phyloP scores from a whole-genome alignment of 1,140 invertebrate genomes.

The Zaprionus ghesquierei region DNA sequence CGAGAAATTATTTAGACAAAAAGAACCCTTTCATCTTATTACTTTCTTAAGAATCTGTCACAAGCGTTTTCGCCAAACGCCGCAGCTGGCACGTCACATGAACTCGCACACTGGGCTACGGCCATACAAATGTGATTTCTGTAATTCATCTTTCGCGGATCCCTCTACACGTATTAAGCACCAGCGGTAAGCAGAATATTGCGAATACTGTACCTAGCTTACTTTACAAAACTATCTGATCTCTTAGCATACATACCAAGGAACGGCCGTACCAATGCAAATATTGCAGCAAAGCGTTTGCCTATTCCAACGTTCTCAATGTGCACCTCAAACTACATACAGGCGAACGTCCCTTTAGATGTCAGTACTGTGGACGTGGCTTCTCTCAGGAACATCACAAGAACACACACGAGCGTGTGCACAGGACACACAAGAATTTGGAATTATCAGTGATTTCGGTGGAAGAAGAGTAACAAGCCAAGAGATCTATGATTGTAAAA shows the following conservation, averaged over 20 bases:
- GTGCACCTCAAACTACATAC: slow-evolving; percentile 72
- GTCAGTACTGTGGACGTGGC: slow-evolving; percentile 49
- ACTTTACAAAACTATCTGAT: neutral
- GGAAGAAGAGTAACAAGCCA: slow-evolving; percentile 3
- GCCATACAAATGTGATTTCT: slow-evolving; percentile 84
- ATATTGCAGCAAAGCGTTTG: slow-evolving; percentile 62
- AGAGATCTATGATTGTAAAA: neutral
- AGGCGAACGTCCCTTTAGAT: slow-evolving; percentile 63
- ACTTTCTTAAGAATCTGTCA: slow-evolving; percentile 62
- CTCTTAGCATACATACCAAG: slow-evolving; percentile 71
- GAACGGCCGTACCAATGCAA: slow-evolving; percentile 72
- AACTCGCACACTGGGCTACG: slow-evolving; percentile 74
- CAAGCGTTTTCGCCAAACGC: slow-evolving; percentile 70
- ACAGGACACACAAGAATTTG: slow-evolving; percentile 10
- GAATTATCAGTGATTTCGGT: slow-evolving; percentile 4
- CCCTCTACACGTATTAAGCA: slow-evolving; percentile 85
- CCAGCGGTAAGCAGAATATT: slow-evolving; percentile 81
- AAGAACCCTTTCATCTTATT: neutral
- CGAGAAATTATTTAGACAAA: too few relatives aligned
- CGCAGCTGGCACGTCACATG: slow-evolving; percentile 72
- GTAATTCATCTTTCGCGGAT: slow-evolving; percentile 87
- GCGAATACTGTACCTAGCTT: neutral
- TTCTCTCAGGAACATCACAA: slow-evolving; percentile 73
- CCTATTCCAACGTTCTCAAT: slow-evolving; percentile 72
- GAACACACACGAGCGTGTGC: slow-evolving; percentile 65